Conservation (phyloP, 2,888 invertebrate species). For the Stenurella melanura region DNA sequence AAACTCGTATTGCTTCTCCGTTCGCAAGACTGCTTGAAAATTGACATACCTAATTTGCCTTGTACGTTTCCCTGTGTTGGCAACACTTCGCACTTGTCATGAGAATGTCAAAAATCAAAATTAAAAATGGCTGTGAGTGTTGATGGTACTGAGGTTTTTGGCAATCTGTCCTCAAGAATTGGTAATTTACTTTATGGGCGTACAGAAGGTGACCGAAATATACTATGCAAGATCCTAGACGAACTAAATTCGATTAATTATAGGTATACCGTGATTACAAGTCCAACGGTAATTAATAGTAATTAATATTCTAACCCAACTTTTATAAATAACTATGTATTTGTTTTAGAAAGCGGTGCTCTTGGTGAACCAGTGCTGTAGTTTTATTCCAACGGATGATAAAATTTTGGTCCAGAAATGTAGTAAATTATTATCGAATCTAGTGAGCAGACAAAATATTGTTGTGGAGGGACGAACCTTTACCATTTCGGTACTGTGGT, state of each 20-base stretch:
- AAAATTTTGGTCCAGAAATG: constrained; percentile 76
- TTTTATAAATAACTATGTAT: constrained; percentile 41
- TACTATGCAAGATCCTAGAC: constrained; percentile 76
- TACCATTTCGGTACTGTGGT: constrained; percentile 68
- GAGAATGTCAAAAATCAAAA: constrained; percentile 20
- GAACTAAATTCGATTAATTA: constrained; percentile 80
- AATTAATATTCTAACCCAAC: constrained; percentile 27
- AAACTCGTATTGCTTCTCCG: background rate
- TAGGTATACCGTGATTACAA: constrained; percentile 69
- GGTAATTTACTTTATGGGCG: constrained; percentile 65
- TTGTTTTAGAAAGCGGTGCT: constrained; percentile 69
- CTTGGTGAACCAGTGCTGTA: constrained; percentile 70
- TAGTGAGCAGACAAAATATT: constrained; percentile 76
- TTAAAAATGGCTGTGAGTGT: constrained; percentile 56
- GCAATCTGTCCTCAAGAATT: constrained; percentile 67
- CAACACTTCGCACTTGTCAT: background rate
- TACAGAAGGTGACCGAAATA: constrained; percentile 72
- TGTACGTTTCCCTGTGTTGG: background rate
- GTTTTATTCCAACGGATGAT: constrained; percentile 73
- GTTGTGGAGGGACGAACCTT: constrained; percentile 70
- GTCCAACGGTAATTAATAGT: constrained; percentile 68
- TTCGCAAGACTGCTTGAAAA: background rate
- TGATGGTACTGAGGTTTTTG: constrained; percentile 63
- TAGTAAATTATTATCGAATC: constrained; percentile 76
- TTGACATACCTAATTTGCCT: background rate